Conservation (phyloP, 2,113 vertebrate species). For the Amphilophus citrinellus region DNA sequence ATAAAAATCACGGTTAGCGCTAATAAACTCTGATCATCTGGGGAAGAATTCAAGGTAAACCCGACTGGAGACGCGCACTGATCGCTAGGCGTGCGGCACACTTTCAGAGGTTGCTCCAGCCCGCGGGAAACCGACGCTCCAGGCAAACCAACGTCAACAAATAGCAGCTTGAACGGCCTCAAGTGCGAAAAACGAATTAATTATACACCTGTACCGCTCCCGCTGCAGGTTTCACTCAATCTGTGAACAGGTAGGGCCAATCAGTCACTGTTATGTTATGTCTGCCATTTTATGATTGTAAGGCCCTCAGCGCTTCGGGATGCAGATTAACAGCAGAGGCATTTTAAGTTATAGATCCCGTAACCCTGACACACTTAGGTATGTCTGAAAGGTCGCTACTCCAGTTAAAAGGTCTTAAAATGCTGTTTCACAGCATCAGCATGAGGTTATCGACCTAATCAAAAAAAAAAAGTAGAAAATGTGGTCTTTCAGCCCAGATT, state of each 20-base stretch:
- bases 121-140: not conserved
- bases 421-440: not conserved
- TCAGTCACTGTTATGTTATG: not conserved
- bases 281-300: slow-evolving; percentile 23
- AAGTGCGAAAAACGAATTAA: not conserved
- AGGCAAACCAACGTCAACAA: not conserved
- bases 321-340: fast-evolving
- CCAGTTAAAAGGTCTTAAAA: too few relatives aligned
- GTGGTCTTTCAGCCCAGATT: not conserved
- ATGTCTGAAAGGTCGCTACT: not conserved
- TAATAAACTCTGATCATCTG: fast-evolving
- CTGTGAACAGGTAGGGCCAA: not conserved
- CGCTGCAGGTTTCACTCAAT: not conserved
- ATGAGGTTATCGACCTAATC: not conserved
- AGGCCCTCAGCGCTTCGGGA: not conserved
- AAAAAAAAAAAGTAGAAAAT: too few relatives aligned
- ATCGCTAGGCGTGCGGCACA: too few relatives aligned
- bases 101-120: fast-evolving
- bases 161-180: not conserved
- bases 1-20: not conserved
- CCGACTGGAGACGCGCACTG: fast-evolving
- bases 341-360: not conserved
- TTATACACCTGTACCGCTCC: not conserved
- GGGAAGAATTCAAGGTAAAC: not conserved
- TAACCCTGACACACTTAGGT: not conserved